phyloP scores from a whole-genome alignment of 2,113 vertebrate genomes.

The Triplophysa rosa region DNA sequence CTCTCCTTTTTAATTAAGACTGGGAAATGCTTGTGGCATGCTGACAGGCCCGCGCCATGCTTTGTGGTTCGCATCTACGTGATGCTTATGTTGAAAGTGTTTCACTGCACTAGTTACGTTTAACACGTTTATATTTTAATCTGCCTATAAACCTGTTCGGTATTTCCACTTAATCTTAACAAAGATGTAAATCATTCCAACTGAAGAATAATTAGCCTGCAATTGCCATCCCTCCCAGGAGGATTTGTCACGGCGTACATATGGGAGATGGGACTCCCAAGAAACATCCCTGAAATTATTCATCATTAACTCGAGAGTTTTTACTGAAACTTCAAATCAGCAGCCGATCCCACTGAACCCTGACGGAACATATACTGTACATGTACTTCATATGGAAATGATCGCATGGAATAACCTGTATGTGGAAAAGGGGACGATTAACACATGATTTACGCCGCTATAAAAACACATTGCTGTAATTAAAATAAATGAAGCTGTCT shows the following conservation, averaged over 20 bases:
- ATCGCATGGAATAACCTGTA: neutral
- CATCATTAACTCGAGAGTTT: slow-evolving; percentile 6
- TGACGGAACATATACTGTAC: neutral
- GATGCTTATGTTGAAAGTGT: slow-evolving; percentile 16
- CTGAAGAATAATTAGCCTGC: slow-evolving; percentile 16
- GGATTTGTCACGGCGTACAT: neutral
- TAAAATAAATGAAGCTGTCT: no score
- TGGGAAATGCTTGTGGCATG: slow-evolving; percentile 10
- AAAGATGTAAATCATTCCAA: neutral
- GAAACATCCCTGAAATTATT: neutral
- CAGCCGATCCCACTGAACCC: neutral
- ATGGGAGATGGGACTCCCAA: neutral
- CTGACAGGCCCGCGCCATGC: slow-evolving; percentile 17
- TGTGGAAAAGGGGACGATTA: neutral
- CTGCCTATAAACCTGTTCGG: neutral
- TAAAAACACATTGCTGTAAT: no score
- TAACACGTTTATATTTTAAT: neutral
- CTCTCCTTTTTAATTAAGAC: slow-evolving; percentile 35
- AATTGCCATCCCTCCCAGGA: neutral
- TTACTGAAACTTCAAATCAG: neutral
- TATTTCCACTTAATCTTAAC: slow-evolving; percentile 1
- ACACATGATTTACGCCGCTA: no score
- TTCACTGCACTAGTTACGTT: neutral
- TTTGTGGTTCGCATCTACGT: neutral
- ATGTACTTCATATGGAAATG: neutral